These are phyloP conservation scores for Sebastes taczanowskii DNA, from an alignment of 2,797 vertebrate species.

Conservation along the genomic window DNA sequence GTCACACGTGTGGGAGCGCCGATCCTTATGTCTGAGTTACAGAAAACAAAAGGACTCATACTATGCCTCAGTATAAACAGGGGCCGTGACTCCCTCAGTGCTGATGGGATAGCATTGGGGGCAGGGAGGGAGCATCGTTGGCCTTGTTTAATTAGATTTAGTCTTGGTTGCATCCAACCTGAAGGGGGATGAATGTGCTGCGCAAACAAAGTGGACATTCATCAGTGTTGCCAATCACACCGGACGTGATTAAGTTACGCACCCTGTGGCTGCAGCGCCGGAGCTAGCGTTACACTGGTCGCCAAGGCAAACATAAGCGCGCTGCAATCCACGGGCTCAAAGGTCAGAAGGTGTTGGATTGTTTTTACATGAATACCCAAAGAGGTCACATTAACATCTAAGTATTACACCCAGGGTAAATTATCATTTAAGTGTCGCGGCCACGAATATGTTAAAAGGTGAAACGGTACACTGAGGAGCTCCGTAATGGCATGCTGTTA, in stretches of 20 bases:
- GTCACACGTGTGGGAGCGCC: conserved; percentile 63
- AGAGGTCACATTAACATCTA: conserved; percentile 65
- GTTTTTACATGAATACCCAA: conserved; percentile 60
- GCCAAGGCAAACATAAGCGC: conserved; percentile 67
- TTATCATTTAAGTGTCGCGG: conserved; percentile 44
- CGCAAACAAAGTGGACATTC: conserved; percentile 80
- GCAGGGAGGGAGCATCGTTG: conserved; percentile 43
- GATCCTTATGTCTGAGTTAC: conserved; percentile 61
- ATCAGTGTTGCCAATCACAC: conserved; percentile 77
- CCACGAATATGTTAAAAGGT: conserved; percentile 27
- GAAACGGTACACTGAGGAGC: background rate
- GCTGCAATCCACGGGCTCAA: conserved; percentile 36
- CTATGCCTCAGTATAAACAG: conserved; percentile 34
- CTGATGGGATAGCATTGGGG: conserved; percentile 40
- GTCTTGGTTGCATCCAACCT: conserved; percentile 62
- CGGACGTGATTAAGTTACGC: conserved; percentile 78
- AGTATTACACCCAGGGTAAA: conserved; percentile 44
- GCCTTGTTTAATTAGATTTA: conserved; percentile 76
- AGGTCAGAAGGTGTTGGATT: conserved; percentile 66
- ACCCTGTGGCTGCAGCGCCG: conserved; percentile 43
- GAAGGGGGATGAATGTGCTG: conserved; percentile 56
- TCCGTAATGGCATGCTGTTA: background rate
- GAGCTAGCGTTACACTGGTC: conserved; percentile 59
- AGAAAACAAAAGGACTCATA: conserved; percentile 63
- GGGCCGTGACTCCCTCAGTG: conserved; percentile 7